These are phyloP conservation scores for Onychomys torridus DNA, from an alignment of 2,797 vertebrate genomes.

Conservation along the genomic window DNA sequence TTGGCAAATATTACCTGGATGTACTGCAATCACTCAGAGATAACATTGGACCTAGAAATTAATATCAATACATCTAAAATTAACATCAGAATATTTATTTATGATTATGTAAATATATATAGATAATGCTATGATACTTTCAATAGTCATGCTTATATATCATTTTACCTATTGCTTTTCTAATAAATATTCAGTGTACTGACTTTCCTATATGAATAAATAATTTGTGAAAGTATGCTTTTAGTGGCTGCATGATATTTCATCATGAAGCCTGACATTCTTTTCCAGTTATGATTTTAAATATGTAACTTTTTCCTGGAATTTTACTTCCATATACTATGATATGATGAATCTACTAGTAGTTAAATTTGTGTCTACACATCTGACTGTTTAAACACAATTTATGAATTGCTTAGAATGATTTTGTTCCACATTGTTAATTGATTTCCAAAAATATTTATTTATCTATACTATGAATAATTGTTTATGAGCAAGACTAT, in stretches of 20 bases:
- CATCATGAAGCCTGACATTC: neutral
- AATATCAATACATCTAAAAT: neutral
- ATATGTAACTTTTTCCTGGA: neutral
- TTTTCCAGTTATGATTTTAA: neutral
- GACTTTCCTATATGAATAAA: neutral
- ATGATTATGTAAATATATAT: neutral
- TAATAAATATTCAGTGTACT: neutral
- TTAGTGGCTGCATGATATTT: neutral
- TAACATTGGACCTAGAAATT: neutral
- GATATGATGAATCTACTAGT: neutral
- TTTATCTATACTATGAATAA: neutral
- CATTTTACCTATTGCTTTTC: neutral
- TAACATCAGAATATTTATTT: neutral
- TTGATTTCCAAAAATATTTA: neutral
- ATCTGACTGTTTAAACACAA: neutral
- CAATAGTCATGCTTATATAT: neutral
- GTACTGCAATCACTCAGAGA: neutral
- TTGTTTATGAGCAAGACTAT: neutral
- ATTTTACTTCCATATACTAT: neutral
- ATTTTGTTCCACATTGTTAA: neutral
- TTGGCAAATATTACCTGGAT: neutral
- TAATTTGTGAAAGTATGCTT: neutral
- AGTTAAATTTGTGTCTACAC: neutral
- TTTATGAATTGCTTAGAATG: neutral
- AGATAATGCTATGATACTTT: neutral